phyloP scores from a whole-genome alignment of 2,888 invertebrate genomes.

The Eristalis tenax region DNA sequence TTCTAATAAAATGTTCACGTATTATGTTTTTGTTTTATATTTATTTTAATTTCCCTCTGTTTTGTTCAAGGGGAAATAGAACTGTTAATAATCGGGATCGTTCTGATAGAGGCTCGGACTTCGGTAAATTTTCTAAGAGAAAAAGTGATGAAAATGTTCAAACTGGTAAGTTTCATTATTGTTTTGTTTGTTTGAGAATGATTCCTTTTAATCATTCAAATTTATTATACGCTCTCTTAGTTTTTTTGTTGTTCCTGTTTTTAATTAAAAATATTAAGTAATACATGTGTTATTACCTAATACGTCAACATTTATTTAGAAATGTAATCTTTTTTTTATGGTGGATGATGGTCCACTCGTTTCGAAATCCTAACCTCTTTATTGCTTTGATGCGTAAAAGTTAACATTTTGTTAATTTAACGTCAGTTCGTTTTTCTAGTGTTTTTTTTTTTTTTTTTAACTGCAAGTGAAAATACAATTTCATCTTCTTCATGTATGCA shows the following conservation, averaged over 20 bases:
- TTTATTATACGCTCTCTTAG: background rate
- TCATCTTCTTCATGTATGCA: background rate
- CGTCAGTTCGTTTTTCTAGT: background rate
- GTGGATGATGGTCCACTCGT: background rate
- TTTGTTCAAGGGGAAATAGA: constrained; percentile 70
- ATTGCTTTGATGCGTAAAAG: background rate
- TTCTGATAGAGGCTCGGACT: constrained; percentile 82
- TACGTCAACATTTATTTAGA: background rate
- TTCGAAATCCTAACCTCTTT: background rate
- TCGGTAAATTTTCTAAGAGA: constrained; percentile 73
- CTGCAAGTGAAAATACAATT: background rate
- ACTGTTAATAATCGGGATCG: constrained; percentile 82
- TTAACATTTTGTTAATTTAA: background rate
- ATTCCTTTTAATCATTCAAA: background rate
- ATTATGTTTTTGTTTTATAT: background rate
- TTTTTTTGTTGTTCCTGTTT: too few relatives aligned
- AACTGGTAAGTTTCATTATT: constrained; percentile 69
- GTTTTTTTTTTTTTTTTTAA: background rate
- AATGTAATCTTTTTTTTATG: background rate
- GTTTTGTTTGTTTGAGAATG: background rate
- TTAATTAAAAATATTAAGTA: background rate
- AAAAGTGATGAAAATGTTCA: constrained; percentile 72
- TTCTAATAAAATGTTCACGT: background rate
- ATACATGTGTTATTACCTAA: background rate
- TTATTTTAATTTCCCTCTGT: background rate